Percentiles rank a stretch among this genome's conserved stretches.
These are phyloP conservation scores for Leptinotarsa haldemani DNA, from an alignment of 2,888 invertebrate species.

Conservation along the genomic window DNA sequence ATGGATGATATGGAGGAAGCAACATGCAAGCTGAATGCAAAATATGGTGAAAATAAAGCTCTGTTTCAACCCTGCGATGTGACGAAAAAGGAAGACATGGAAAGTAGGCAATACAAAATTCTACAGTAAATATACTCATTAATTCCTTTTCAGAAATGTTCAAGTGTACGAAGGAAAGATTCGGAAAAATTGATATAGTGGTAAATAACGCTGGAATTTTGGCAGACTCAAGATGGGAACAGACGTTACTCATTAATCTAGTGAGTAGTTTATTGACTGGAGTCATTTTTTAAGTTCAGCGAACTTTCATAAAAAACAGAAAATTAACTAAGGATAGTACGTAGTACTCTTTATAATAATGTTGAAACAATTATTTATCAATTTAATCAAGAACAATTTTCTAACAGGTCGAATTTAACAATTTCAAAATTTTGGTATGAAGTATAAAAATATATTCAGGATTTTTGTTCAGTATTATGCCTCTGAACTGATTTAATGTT, in stretches of 20 bases:
- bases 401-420: no score
- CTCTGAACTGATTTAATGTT: no score
- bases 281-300: no score
- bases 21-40: slow-evolving; percentile 62
- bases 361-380: no score
- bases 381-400: no score
- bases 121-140: not conserved
- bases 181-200: slow-evolving; percentile 64
- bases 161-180: slow-evolving; percentile 53
- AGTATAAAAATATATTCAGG: no score
- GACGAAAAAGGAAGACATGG: slow-evolving; percentile 61
- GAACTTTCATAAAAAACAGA: no score
- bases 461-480: no score
- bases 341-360: no score
- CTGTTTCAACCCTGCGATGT: slow-evolving; percentile 69
- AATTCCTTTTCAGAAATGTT: slow-evolving; percentile 51
- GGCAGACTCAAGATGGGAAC: slow-evolving; percentile 58
- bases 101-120: slow-evolving; percentile 37
- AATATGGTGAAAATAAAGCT: slow-evolving; percentile 65
- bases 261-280: slow-evolving; percentile 47
- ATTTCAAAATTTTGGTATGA: no score
- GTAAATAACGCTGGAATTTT: slow-evolving; percentile 67
- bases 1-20: slow-evolving; percentile 64
- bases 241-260: slow-evolving; percentile 62
- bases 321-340: no score